Evolutionary conservation across 2,888 invertebrate genomes (phyloP).

Genomic region (Synergus laeviventris): DNA sequence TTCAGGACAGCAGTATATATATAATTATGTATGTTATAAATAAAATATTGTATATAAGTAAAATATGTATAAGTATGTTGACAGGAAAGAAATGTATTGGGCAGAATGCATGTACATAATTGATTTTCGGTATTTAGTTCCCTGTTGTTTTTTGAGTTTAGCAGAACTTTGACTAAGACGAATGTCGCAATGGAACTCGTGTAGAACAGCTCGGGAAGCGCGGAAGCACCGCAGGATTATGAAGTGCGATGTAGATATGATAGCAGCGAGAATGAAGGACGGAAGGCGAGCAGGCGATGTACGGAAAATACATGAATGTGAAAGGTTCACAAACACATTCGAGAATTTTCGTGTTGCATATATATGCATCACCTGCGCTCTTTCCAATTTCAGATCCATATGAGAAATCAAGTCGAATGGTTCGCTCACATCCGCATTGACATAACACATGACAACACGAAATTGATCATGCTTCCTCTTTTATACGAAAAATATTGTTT

Average conservation of each 20-base stretch:
- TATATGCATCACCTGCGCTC: slow-evolving; percentile 1
- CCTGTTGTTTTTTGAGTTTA: background rate
- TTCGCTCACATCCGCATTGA: background rate
- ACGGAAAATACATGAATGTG: slow-evolving; percentile 52
- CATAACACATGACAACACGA: no score
- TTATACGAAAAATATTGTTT: no score
- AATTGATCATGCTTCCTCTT: no score
- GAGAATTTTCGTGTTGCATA: slow-evolving; percentile 31
- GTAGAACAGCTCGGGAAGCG: slow-evolving; percentile 67
- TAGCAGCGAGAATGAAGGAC: slow-evolving; percentile 62
- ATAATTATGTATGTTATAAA: no score
- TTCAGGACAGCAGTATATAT: slow-evolving; percentile 10
- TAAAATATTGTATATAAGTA: no score
- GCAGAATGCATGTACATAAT: background rate
- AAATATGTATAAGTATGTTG: no score
- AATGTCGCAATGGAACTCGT: slow-evolving; percentile 42
- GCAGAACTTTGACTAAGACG: background rate
- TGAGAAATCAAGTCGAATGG: background rate
- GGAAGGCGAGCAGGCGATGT: slow-evolving; percentile 57
- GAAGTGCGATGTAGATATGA: slow-evolving; percentile 72
- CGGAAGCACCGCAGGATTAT: slow-evolving; percentile 70
- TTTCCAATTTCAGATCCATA: background rate
- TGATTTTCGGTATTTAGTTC: background rate
- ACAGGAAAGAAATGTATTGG: background rate
- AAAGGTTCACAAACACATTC: slow-evolving; percentile 14